Evolutionary conservation across 2,888 invertebrate species (phyloP).

Genomic region (Diarsia mendica): DNA sequence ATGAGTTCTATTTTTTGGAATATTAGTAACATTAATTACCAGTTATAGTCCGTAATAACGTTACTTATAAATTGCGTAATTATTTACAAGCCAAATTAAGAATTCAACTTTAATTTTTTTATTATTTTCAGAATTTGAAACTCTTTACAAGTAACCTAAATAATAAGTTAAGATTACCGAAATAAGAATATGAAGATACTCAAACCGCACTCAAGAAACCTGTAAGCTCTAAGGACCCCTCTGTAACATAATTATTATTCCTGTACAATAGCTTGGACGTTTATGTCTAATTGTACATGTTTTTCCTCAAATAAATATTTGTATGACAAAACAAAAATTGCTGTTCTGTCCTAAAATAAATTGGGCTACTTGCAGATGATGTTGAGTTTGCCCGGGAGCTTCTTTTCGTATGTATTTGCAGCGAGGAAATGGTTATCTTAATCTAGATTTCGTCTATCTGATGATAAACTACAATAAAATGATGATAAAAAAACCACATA

Average conservation of each 20-base stretch:
- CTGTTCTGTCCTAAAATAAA: too few relatives aligned
- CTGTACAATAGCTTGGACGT: too few relatives aligned
- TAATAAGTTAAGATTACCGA: neutral
- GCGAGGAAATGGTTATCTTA: neutral
- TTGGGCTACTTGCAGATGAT: too few relatives aligned
- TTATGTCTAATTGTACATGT: too few relatives aligned
- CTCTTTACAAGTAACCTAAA: neutral
- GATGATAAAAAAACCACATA: neutral
- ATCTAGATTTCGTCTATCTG: neutral
- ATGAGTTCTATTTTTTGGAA: neutral
- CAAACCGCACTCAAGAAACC: too few relatives aligned
- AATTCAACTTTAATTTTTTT: neutral
- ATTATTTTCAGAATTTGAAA: conserved; percentile 15
- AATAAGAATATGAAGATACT: neutral
- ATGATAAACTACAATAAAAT: neutral
- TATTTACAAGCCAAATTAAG: neutral
- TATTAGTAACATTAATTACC: neutral
- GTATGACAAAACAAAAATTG: too few relatives aligned
- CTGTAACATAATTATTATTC: too few relatives aligned
- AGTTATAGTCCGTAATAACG: neutral
- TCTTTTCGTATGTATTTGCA: neutral
- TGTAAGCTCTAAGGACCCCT: too few relatives aligned
- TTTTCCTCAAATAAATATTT: too few relatives aligned
- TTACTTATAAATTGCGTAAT: neutral
- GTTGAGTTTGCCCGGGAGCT: neutral